phyloP scores from a whole-genome alignment of 2,113 vertebrate genomes.

The Burhinus bistriatus region DNA sequence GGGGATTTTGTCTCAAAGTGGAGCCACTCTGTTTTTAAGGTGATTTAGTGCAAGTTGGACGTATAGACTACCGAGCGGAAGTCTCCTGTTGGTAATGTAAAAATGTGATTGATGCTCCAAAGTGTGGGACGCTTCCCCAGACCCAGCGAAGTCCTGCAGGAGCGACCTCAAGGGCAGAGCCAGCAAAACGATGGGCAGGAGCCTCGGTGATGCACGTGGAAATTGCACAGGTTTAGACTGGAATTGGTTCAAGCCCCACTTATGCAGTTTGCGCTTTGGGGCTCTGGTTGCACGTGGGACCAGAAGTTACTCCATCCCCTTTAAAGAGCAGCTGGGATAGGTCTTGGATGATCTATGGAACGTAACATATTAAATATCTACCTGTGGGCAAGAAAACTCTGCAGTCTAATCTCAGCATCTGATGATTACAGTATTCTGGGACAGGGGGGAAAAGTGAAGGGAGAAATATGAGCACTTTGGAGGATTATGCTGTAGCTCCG shows the following conservation, averaged over 20 bases:
- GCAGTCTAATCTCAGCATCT: not conserved
- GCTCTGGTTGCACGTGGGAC: not conserved
- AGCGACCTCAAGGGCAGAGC: not conserved
- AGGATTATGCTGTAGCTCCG: not conserved
- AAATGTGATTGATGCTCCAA: not conserved
- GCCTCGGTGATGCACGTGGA: not conserved
- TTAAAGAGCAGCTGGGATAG: not conserved
- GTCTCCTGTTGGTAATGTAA: not conserved
- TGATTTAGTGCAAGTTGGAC: not conserved
- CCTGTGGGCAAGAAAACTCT: not conserved
- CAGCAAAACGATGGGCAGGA: fast-evolving
- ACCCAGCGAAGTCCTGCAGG: not conserved
- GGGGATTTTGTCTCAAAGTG: not conserved
- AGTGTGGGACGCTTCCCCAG: not conserved
- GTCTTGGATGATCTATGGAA: not conserved
- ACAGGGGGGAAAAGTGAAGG: not conserved
- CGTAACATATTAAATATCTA: not conserved
- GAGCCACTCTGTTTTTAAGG: not conserved
- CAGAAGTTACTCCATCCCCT: not conserved
- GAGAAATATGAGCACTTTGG: not conserved
- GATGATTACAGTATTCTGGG: not conserved
- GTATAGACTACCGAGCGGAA: not conserved
- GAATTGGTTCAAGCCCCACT: not conserved
- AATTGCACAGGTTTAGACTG: fast-evolving
- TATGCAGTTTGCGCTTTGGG: not conserved